Base-by-base conservation (phyloP, 2,888 invertebrate genomes). In the Drosophila atripex region DNA sequence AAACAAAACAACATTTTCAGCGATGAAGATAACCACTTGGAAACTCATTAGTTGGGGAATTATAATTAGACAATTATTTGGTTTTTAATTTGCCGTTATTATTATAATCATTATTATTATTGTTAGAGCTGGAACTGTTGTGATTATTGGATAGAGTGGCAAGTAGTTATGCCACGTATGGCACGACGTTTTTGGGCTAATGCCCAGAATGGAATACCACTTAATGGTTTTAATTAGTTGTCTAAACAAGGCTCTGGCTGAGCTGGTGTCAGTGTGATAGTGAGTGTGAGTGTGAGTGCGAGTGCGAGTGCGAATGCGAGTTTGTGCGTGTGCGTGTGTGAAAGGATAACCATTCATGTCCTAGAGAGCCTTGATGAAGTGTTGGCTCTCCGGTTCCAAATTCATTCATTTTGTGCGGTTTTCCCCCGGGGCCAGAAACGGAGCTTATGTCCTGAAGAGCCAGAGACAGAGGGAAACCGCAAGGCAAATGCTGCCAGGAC, bases 11-110 rank as follows among this genome's bases (percentile, higher is more conserved):
- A 21, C 12, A 18, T 43, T 43, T 18, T 3, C 18, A 12, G 57
- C 65, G 77, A 82, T 76, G 70, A 65, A 82, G 80, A 82, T 80
- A 82, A 82, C 65, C 73, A 76, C 86, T 83, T 83, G 84, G 83
- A 86, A 83, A 83, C 84, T 83, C 80, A 80, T 83, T 83, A 86
- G 78, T 73, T 65, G 78, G 14, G 12, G 75, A 78, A 83, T 83
- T 83, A 77, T 83, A 83, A 86, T 86, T 75, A 77, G 77, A 83
- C 84, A 86, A 78, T 83, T 83, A 86, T 75, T 75, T 70, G 75
- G 74, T 76, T 85, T 85, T 77, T 76, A 65, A 69, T 69, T 47
- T 52, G 14, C 23, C 14, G 14, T 51, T 51, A 11, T 38, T 57
- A 51, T 50, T 54, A 25, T 50, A 21, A 51, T 46, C 14, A 38